Conservation (phyloP, 2,797 vertebrate species). For the Rhinatrema bivittatum region DNA sequence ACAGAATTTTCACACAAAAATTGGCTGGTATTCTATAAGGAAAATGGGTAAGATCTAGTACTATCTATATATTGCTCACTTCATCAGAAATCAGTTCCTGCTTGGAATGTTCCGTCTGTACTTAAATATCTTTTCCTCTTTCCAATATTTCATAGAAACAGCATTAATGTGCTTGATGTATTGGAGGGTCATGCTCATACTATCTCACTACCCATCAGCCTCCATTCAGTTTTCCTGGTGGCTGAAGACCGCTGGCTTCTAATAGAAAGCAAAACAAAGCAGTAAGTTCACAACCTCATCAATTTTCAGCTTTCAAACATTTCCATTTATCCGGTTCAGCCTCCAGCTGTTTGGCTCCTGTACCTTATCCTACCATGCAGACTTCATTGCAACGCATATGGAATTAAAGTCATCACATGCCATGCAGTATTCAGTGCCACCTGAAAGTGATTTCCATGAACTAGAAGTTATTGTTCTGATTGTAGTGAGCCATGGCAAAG, state of each 20-base stretch:
- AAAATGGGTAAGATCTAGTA: slow-evolving; percentile 70
- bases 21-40: slow-evolving; percentile 92
- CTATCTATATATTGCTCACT: not conserved
- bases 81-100: not conserved
- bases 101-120: not conserved
- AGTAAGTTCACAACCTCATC: slow-evolving; percentile 45
- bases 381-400: too few species aligned
- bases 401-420: too few species aligned
- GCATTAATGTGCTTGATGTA: slow-evolving; percentile 81
- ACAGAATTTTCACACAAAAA: slow-evolving; percentile 89
- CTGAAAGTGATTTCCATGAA: too few species aligned
- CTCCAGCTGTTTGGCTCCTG: too few species aligned
- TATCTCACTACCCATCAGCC: slow-evolving; percentile 80
- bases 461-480: too few species aligned
- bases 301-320: too few species aligned
- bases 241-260: slow-evolving; percentile 93
- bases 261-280: slow-evolving; percentile 74
- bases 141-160: slow-evolving; percentile 58
- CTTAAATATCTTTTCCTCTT: slow-evolving; percentile 17
- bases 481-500: too few species aligned
- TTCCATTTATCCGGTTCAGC: too few species aligned
- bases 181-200: slow-evolving; percentile 79
- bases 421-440: too few species aligned
- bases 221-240: slow-evolving; percentile 77
- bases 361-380: too few species aligned